phyloP scores from a whole-genome alignment of 2,888 invertebrate species.

The Aporophyla lueneburgensis region DNA sequence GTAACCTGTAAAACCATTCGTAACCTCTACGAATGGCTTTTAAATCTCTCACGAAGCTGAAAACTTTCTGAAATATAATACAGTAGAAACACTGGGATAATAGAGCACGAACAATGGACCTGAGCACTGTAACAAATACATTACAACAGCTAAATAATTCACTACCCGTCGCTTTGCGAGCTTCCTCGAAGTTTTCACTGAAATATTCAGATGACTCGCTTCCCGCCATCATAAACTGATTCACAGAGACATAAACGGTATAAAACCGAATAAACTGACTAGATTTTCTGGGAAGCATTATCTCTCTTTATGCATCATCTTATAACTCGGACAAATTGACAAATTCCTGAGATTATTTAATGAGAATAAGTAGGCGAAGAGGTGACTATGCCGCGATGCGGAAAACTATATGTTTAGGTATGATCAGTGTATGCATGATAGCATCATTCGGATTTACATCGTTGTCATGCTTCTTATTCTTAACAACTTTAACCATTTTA shows the following conservation, averaged over 20 bases:
- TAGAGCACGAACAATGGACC: background rate
- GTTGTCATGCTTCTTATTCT: background rate
- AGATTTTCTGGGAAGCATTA: constrained; percentile 10
- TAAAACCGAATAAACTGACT: constrained; percentile 1
- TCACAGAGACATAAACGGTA: constrained; percentile 4
- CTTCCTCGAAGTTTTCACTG: constrained; percentile 28
- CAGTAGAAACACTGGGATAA: background rate
- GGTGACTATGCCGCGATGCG: background rate
- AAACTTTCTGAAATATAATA: background rate
- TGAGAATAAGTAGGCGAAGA: background rate
- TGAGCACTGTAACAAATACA: constrained; percentile 22
- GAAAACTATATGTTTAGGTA: background rate
- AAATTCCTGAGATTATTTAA: background rate
- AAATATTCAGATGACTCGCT: constrained; percentile 52
- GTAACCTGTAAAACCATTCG: background rate
- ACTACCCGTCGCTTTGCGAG: constrained; percentile 3
- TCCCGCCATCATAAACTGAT: constrained; percentile 13
- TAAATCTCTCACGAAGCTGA: background rate
- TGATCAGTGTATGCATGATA: no score
- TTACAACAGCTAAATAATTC: constrained; percentile 38
- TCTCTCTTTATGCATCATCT: background rate
- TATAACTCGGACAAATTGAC: background rate
- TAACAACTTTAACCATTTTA: background rate
- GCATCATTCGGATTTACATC: background rate
- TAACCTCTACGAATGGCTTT: background rate